phyloP scores from a whole-genome alignment of 2,888 invertebrate species.

The Aromia moschata region DNA sequence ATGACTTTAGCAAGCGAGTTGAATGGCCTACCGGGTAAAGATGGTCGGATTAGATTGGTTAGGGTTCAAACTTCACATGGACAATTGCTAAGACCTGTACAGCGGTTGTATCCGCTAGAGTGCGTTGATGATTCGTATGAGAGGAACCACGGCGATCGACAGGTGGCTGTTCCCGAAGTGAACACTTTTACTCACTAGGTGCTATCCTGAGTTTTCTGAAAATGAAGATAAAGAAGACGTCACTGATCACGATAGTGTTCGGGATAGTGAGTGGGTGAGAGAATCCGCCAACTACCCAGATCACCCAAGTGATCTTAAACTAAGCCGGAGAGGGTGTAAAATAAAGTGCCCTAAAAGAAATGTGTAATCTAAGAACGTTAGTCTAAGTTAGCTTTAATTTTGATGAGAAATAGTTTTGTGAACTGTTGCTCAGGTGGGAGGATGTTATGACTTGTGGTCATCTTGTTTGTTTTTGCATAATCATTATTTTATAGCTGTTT shows the following conservation, averaged over 20 bases:
- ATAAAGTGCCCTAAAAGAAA: neutral
- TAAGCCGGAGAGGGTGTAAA: neutral
- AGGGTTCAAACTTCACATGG: neutral
- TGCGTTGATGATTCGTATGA: neutral
- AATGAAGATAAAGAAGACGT: neutral
- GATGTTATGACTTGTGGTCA: slow-evolving; percentile 12
- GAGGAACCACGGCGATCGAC: neutral
- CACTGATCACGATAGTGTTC: neutral
- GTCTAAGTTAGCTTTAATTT: neutral
- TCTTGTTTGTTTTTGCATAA: no score
- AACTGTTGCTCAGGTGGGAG: slow-evolving; percentile 6
- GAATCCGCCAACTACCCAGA: neutral
- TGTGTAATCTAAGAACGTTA: neutral
- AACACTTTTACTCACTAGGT: neutral
- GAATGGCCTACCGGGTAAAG: neutral
- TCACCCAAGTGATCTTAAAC: neutral
- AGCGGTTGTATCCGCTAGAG: neutral
- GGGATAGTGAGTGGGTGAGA: neutral
- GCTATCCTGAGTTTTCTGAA: neutral
- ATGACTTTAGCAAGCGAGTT: slow-evolving; percentile 11
- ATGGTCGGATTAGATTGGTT: neutral
- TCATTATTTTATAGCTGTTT: no score
- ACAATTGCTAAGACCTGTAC: neutral
- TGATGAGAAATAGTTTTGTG: neutral
- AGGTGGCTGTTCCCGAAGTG: neutral